Percentiles rank a stretch among this genome's conserved stretches.
Conservation (phyloP, 2,797 vertebrate species). For the Melanotaenia parkinsoni region DNA sequence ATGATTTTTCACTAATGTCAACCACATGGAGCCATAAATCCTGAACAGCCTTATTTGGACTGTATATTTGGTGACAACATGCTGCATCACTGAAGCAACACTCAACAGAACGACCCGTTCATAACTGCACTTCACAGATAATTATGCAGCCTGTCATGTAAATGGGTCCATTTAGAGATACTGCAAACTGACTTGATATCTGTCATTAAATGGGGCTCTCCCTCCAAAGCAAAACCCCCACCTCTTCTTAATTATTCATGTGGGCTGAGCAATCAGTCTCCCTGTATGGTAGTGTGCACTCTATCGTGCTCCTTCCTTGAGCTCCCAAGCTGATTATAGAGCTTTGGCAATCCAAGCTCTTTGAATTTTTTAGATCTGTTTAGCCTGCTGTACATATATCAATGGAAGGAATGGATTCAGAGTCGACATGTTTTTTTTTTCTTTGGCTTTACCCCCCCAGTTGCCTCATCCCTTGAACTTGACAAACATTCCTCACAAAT, state of each 20-base stretch:
- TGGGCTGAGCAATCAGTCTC: conserved; percentile 78
- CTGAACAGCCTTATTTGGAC: conserved; percentile 38
- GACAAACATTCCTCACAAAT: conserved; percentile 56
- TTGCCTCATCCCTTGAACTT: conserved; percentile 49
- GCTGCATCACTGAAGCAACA: conserved; percentile 23
- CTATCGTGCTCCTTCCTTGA: conserved; percentile 76
- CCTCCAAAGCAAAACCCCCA: conserved; percentile 61
- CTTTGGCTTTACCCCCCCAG: conserved; percentile 54
- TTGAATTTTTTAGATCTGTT: conserved; percentile 93
- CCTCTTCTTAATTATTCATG: conserved; percentile 82
- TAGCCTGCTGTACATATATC: conserved; percentile 84
- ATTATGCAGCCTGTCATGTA: conserved; percentile 47
- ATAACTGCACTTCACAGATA: conserved; percentile 40
- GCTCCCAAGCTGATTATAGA: conserved; percentile 86
- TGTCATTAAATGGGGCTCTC: conserved; percentile 75
- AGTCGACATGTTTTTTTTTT: conserved; percentile 72
- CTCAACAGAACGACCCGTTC: conserved; percentile 8
- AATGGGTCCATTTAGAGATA: conserved; percentile 43
- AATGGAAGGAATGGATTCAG: conserved; percentile 85
- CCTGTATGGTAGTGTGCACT: conserved; percentile 59
- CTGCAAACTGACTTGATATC: conserved; percentile 65
- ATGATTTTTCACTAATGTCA: conserved; percentile 57
- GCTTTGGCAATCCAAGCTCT: conserved; percentile 85
- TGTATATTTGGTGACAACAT: conserved; percentile 45
- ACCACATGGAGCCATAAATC: conserved; percentile 69